Evolutionary conservation across 2,888 invertebrate species (phyloP).

Genomic region (Luffia ferchaultella): DNA sequence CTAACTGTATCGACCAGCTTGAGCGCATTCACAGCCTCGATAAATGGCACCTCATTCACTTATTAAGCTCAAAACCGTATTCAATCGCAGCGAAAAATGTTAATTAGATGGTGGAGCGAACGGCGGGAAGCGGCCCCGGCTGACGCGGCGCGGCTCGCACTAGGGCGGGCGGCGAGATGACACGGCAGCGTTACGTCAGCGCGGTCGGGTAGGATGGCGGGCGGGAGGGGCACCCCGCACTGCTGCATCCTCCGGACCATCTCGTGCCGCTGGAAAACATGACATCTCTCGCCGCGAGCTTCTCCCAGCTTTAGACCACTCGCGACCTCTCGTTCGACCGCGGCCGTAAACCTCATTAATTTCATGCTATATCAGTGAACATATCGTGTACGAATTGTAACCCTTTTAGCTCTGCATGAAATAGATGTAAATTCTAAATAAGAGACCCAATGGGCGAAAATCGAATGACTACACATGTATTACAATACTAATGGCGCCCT

Average conservation of each 20-base stretch:
- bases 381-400: too few species aligned
- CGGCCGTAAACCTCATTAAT: conserved; percentile 7
- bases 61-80: conserved; percentile 37
- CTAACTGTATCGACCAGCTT: conserved; percentile 13
- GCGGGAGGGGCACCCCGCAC: conserved; percentile 28
- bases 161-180: conserved; percentile 49
- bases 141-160: conserved; percentile 60
- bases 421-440: too few species aligned
- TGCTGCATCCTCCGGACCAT: conserved; percentile 58
- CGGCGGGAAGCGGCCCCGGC: conserved; percentile 38
- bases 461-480: too few species aligned
- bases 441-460: too few species aligned
- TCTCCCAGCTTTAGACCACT: conserved; percentile 3
- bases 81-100: conserved; percentile 41
- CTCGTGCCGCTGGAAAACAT: conserved; percentile 50
- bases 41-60: conserved; percentile 47
- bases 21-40: conserved; percentile 35
- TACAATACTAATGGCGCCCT: too few species aligned
- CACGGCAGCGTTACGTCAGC: conserved; percentile 63
- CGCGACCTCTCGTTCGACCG: conserved; percentile 12
- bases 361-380: background rate
- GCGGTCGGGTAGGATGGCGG: conserved; percentile 25
- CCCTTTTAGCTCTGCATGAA: too few species aligned
- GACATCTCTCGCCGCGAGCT: conserved; percentile 35
- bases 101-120: conserved; percentile 47